A percentile compares a stretch with the other conserved stretches of the same genome.
Conservation (phyloP, 2,888 invertebrate genomes). For the Eucriotettix oculatus region DNA sequence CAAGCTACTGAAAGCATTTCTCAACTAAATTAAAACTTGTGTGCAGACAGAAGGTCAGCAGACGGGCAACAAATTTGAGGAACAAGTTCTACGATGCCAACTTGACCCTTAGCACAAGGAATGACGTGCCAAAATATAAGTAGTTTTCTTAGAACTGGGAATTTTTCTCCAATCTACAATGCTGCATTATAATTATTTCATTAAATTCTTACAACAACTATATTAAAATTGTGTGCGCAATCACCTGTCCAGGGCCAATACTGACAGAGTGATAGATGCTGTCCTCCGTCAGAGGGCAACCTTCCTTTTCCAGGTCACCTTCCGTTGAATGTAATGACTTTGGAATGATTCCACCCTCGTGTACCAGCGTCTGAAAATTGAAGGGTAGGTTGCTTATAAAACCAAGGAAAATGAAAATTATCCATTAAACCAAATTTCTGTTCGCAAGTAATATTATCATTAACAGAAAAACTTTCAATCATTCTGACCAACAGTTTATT, state of each 20-base stretch:
- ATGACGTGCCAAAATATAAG: background rate
- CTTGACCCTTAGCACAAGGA: background rate
- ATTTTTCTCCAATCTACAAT: background rate
- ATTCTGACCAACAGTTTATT: too few relatives aligned
- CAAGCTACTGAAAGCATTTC: background rate
- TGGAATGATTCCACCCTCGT: conserved; percentile 78
- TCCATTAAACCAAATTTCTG: too few relatives aligned
- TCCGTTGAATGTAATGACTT: conserved; percentile 66
- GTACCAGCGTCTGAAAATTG: conserved; percentile 50
- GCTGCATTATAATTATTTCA: too few relatives aligned
- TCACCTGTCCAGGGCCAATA: conserved; percentile 39
- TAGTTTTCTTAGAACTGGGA: background rate
- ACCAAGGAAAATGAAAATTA: too few relatives aligned
- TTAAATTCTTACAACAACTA: background rate
- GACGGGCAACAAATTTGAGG: too few relatives aligned
- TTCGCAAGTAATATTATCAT: too few relatives aligned
- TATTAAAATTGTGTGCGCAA: background rate
- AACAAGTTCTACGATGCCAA: too few relatives aligned
- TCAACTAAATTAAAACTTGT: too few relatives aligned
- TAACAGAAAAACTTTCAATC: too few relatives aligned
- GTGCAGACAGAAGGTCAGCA: too few relatives aligned
- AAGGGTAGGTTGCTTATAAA: background rate
- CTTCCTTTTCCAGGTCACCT: conserved; percentile 27
- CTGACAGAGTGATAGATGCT: conserved; percentile 54
- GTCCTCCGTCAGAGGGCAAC: conserved; percentile 36